Conservation (phyloP, 2,113 vertebrate genomes). For the Gadus macrocephalus region DNA sequence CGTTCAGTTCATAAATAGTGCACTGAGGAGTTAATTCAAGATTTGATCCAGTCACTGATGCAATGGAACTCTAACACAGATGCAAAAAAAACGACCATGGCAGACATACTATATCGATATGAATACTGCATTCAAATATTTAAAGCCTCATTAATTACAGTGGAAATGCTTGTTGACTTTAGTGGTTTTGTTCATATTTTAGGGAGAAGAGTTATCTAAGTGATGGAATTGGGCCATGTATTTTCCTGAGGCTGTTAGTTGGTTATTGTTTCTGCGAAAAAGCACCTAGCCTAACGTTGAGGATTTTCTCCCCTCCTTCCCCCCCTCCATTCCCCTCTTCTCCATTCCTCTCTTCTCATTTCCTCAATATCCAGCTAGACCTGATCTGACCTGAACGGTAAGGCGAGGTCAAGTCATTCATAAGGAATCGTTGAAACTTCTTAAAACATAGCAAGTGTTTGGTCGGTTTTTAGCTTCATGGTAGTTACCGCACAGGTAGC, state of each 20-base stretch:
- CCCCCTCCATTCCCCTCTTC: neutral
- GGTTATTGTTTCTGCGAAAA: constrained; percentile 1
- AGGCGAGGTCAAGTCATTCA: too few relatives aligned
- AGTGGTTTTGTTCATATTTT: neutral
- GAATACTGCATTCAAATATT: too few relatives aligned
- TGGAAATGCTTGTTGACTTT: too few relatives aligned
- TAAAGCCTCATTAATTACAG: too few relatives aligned
- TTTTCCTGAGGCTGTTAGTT: constrained; percentile 17
- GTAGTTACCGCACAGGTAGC: too few relatives aligned
- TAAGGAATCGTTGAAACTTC: too few relatives aligned
- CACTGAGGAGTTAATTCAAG: constrained; percentile 20
- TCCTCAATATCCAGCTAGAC: neutral
- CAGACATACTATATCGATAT: too few relatives aligned
- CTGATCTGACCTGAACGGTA: too few relatives aligned
- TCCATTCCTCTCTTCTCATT: neutral
- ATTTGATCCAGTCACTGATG: neutral
- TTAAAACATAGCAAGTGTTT: too few relatives aligned
- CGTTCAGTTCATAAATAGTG: constrained; percentile 35
- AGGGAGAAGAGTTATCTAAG: constrained; percentile 19
- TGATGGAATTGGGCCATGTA: constrained; percentile 17
- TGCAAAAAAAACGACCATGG: too few relatives aligned
- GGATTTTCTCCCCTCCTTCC: neutral
- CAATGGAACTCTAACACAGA: too few relatives aligned
- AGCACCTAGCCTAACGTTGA: neutral
- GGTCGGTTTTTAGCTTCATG: too few relatives aligned